Percentiles rank a stretch among this genome's conserved stretches.
Evolutionary conservation across 2,888 invertebrate species (phyloP).

Genomic region (Spilosoma lubricipeda): DNA sequence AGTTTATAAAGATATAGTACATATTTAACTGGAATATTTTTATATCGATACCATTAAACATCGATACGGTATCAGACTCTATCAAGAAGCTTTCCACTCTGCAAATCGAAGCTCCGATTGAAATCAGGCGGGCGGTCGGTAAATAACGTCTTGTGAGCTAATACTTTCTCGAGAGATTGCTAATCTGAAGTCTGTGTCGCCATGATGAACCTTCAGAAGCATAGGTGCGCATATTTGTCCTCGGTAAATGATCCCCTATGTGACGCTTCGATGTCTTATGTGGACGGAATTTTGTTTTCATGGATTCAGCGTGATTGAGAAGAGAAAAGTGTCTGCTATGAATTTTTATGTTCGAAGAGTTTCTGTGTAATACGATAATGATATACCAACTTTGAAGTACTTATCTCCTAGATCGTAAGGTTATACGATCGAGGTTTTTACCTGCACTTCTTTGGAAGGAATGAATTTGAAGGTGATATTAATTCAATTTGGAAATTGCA

Average conservation of each 20-base stretch:
- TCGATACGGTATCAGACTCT: slow-evolving; percentile 54
- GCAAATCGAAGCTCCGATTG: slow-evolving; percentile 80
- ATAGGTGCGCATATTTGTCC: slow-evolving; percentile 55
- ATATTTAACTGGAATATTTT: not conserved
- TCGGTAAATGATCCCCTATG: slow-evolving; percentile 47
- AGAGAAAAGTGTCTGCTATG: not conserved
- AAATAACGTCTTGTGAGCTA: slow-evolving; percentile 81
- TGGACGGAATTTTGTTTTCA: slow-evolving; percentile 20
- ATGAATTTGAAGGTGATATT: not conserved
- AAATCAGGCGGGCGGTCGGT: slow-evolving; percentile 77
- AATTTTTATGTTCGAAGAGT: not conserved
- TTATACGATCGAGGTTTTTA: not conserved
- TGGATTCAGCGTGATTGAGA: slow-evolving; percentile 12
- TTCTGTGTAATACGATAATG: not conserved
- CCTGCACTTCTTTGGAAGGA: not conserved
- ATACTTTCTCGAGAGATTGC: slow-evolving; percentile 81
- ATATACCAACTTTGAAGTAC: not conserved
- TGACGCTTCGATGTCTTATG: slow-evolving; percentile 14
- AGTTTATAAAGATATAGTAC: too few relatives aligned
- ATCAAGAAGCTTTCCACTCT: slow-evolving; percentile 59
- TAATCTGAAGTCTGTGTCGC: slow-evolving; percentile 66
- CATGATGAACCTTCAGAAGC: slow-evolving; percentile 60
- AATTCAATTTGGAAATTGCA: not conserved
- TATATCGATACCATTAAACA: slow-evolving; percentile 30
- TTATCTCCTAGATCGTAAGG: not conserved